Evolutionary conservation across 2,888 invertebrate genomes (phyloP), one percentile per base, ranked within the genome.

Genomic region (Drosophila gaucha): DNA sequence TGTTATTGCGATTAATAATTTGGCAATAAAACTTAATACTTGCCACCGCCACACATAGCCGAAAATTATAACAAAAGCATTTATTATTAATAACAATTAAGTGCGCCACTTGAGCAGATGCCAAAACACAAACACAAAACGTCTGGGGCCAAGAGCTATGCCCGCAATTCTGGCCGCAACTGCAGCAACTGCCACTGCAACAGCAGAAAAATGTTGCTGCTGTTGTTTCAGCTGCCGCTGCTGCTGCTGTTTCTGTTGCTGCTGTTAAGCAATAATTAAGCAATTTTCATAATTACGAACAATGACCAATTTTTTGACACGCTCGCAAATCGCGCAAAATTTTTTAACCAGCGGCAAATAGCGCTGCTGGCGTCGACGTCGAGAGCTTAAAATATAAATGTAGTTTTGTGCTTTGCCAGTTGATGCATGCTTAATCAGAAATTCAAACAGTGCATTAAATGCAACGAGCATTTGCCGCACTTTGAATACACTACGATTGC

Each of bases 211-310:
- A 51, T 62, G 26, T 35, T 44, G 18, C 44, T 39, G 56, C 30
- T 59, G 67, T 49, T 67, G 68, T 57, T 58, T 55, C 31, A 51
- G 36, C 47, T 46, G 18, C 39, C 62, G 26, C 38, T 44, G 18
- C 44, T 39, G 56, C 30, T 59, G 67, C 51, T 67, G 68, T 57
- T 58, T 55, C 24, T 57, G 63, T 22, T 52, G 58, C 44, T 67
- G 59, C 26, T 67, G 88, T 88, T 86, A 80, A 79, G 86, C 80
- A 86, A 86, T 86, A 88, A 86, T 86, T 86, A 86, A 86, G 85
- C 85, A 86, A 86, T 88, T 86, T 88, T 86, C 77, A 88, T 88
- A 86, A 86, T 86, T 86, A 86, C 88, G 75, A 86, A 86, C 85
- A 85, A 85, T 85, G 86, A 85, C 86, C 88, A 85, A 80, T 86